phyloP scores from a whole-genome alignment of 2,113 vertebrate species.

The Oxyruncus cristatus region DNA sequence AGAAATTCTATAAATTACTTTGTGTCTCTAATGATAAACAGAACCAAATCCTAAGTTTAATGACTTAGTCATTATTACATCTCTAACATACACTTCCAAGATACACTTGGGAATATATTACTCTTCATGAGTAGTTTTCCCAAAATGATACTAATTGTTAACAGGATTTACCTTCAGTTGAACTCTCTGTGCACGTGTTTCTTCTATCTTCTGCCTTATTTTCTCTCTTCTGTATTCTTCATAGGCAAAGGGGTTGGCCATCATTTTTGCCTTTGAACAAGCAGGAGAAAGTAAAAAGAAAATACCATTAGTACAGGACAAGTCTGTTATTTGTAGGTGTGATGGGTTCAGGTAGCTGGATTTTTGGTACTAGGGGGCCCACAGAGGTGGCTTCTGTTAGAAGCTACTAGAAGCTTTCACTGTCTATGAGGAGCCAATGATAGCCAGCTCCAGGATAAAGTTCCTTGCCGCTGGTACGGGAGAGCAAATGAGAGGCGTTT shows the following conservation, averaged over 20 bases:
- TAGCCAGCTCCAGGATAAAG: too few relatives aligned
- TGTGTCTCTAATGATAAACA: background rate
- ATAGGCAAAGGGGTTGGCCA: slow-evolving; percentile 97
- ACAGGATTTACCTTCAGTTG: slow-evolving; percentile 84
- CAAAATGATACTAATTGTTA: background rate
- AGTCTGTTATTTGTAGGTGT: background rate
- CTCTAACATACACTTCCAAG: background rate
- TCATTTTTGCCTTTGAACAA: slow-evolving; percentile 86
- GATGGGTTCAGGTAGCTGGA: too few relatives aligned
- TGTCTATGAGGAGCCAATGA: too few relatives aligned
- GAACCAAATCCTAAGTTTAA: background rate
- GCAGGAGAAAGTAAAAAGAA: background rate
- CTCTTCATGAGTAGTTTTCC: background rate
- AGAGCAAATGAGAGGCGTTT: too few relatives aligned
- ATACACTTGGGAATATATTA: background rate
- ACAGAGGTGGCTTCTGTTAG: too few relatives aligned
- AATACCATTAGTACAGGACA: background rate
- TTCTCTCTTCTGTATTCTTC: slow-evolving; percentile 96
- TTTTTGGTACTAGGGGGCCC: too few relatives aligned
- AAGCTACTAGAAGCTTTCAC: too few relatives aligned
- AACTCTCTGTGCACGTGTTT: slow-evolving; percentile 90
- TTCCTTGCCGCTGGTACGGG: too few relatives aligned
- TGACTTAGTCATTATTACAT: too few relatives aligned
- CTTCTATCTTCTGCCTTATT: slow-evolving; percentile 97
- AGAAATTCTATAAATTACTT: background rate